Evolutionary conservation across 2,888 invertebrate genomes (phyloP).

Genomic region (Drosophila kambysellisi): DNA sequence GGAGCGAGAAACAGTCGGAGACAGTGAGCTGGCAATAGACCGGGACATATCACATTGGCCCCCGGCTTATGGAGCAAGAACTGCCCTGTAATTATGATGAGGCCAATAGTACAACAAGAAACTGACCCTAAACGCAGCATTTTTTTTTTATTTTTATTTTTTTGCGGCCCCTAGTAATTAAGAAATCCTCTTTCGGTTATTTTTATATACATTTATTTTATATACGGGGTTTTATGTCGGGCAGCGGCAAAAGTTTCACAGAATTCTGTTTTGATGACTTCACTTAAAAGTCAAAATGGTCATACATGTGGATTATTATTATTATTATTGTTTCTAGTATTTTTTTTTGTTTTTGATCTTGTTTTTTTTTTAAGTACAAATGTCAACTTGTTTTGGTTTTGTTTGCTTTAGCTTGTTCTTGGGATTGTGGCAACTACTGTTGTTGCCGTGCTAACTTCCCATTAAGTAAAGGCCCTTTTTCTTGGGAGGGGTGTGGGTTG

Average conservation of each 20-base stretch:
- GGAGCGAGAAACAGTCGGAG: slow-evolving; percentile 33
- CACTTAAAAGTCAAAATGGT: slow-evolving; percentile 77
- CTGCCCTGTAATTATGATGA: slow-evolving; percentile 76
- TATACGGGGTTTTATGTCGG: slow-evolving; percentile 56
- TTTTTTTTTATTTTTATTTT: slow-evolving; percentile 12
- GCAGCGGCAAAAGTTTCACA: slow-evolving; percentile 70
- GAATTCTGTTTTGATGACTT: slow-evolving; percentile 81
- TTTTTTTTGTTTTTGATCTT: slow-evolving; percentile 10
- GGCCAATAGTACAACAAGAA: slow-evolving; percentile 70
- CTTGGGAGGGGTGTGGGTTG: not conserved
- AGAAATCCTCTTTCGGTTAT: slow-evolving; percentile 74
- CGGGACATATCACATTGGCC: slow-evolving; percentile 75
- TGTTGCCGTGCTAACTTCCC: slow-evolving; percentile 58
- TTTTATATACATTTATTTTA: slow-evolving; percentile 23
- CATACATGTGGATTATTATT: slow-evolving; percentile 61
- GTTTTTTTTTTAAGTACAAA: slow-evolving; percentile 42
- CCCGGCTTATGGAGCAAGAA: slow-evolving; percentile 64
- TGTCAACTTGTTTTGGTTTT: slow-evolving; percentile 30
- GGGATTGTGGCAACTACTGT: slow-evolving; percentile 27
- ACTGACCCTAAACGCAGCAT: slow-evolving; percentile 69
- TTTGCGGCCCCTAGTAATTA: slow-evolving; percentile 68
- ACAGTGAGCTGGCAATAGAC: slow-evolving; percentile 61
- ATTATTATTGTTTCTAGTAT: slow-evolving; percentile 67
- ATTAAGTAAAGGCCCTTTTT: slow-evolving; percentile 64
- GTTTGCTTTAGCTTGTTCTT: slow-evolving; percentile 34